Evolutionary conservation across 2,888 invertebrate genomes (phyloP).

Genomic region (Amphipyra berbera): DNA sequence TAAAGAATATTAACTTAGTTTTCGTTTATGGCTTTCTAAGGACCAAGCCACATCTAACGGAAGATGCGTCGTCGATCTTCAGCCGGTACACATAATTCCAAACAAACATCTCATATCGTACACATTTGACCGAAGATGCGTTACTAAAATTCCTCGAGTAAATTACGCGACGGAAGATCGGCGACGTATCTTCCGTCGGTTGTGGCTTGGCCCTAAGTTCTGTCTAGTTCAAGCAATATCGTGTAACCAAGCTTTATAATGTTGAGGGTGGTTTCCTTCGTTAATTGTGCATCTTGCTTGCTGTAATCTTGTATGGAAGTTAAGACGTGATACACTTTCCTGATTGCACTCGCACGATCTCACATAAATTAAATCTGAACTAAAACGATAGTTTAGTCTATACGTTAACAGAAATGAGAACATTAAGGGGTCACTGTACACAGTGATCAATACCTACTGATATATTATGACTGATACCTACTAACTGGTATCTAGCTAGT

Average conservation of each 20-base stretch:
- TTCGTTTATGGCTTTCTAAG: too few species aligned
- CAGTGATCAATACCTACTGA: neutral
- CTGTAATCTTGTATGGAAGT: slow-evolving; percentile 26
- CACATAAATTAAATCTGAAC: slow-evolving; percentile 17
- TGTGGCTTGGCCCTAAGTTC: too few species aligned
- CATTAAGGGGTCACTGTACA: neutral
- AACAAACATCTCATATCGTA: too few species aligned
- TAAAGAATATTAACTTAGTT: too few species aligned
- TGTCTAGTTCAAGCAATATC: neutral
- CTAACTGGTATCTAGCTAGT: too few species aligned
- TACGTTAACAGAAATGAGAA: neutral
- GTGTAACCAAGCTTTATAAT: slow-evolving; percentile 2
- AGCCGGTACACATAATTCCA: too few species aligned
- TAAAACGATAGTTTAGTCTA: slow-evolving; percentile 2
- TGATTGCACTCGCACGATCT: slow-evolving; percentile 22
- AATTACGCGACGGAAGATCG: too few species aligned
- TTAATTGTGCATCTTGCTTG: slow-evolving; percentile 26
- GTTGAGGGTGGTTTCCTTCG: slow-evolving; percentile 3
- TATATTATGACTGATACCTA: neutral
- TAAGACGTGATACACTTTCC: slow-evolving; percentile 24
- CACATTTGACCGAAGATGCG: too few species aligned
- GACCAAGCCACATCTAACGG: too few species aligned
- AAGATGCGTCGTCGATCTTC: too few species aligned
- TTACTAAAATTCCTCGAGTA: too few species aligned
- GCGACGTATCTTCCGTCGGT: too few species aligned